These are phyloP conservation scores for Epinotia demarniana DNA, from an alignment of 2,888 invertebrate species.

Conservation along the genomic window DNA sequence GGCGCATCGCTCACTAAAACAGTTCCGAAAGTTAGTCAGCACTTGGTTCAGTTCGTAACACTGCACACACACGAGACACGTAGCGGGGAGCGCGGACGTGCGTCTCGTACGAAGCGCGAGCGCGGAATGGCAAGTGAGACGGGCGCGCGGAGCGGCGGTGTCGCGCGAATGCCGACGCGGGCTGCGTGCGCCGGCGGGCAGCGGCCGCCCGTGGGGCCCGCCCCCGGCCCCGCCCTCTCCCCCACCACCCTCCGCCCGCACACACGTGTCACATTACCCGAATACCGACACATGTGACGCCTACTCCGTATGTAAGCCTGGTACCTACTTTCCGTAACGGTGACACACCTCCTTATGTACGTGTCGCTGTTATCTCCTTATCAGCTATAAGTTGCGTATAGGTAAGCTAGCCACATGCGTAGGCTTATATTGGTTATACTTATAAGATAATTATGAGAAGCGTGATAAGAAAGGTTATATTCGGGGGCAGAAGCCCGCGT, in stretches of 20 bases:
- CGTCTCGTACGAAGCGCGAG: constrained; percentile 68
- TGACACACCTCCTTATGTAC: constrained; percentile 46
- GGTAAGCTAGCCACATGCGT: neutral
- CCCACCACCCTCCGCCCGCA: constrained; percentile 71
- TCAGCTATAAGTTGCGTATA: constrained; percentile 27
- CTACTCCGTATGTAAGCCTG: constrained; percentile 76
- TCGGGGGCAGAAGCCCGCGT: constrained; percentile 29
- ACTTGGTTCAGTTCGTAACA: constrained; percentile 43
- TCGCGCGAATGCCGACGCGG: constrained; percentile 72
- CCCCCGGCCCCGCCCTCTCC: constrained; percentile 70
- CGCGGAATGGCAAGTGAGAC: constrained; percentile 65
- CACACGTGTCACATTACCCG: constrained; percentile 73
- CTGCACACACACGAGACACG: constrained; percentile 52
- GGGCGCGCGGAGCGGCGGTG: constrained; percentile 68
- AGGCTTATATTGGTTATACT: neutral
- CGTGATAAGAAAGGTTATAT: constrained; percentile 6
- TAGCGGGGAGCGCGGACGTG: constrained; percentile 66
- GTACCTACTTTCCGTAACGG: constrained; percentile 63
- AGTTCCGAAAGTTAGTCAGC: constrained; percentile 31
- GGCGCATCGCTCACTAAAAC: constrained; percentile 37
- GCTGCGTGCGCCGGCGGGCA: constrained; percentile 66
- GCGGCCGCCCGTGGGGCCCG: constrained; percentile 56
- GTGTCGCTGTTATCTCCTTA: constrained; percentile 18
- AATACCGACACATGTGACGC: constrained; percentile 80
- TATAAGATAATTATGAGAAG: neutral